Percentiles rank a stretch among this genome's conserved stretches.
phyloP scores from a whole-genome alignment of 2,797 vertebrate species.

The Hyperoplus lanceolatus region DNA sequence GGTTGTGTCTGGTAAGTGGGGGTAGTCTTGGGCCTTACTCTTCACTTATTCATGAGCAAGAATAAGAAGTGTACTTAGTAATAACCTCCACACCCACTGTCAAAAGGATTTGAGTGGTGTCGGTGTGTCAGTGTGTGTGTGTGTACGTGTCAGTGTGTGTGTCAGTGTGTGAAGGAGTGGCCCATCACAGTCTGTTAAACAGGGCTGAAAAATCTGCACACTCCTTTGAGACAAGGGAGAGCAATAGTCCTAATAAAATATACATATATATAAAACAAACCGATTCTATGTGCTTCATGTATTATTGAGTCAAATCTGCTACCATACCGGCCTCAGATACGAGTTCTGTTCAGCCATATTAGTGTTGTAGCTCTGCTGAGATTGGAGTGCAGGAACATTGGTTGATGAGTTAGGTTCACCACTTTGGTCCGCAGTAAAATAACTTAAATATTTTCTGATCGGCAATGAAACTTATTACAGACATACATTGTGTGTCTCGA shows the following conservation, averaged over 20 bases:
- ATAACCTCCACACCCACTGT: conserved; percentile 62
- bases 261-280: conserved; percentile 54
- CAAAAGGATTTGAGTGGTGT: conserved; percentile 34
- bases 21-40: conserved; percentile 54
- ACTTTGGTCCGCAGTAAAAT: background rate
- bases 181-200: conserved; percentile 52
- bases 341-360: background rate
- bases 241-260: conserved; percentile 52
- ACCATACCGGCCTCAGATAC: background rate
- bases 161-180: conserved; percentile 16
- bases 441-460: background rate
- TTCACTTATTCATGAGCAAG: conserved; percentile 80
- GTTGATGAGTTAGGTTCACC: background rate
- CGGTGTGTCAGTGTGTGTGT: background rate
- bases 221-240: conserved; percentile 27
- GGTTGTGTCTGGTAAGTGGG: conserved; percentile 62
- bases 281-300: conserved; percentile 38
- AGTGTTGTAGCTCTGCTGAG: background rate
- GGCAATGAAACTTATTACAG: background rate
- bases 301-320: conserved; percentile 49
- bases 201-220: conserved; percentile 39
- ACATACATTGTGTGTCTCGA: background rate
- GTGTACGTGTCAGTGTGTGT: background rate
- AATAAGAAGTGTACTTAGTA: conserved; percentile 69
- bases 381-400: background rate